phyloP scores from a whole-genome alignment of 2,113 vertebrate genomes.

The Lophura nycthemera region DNA sequence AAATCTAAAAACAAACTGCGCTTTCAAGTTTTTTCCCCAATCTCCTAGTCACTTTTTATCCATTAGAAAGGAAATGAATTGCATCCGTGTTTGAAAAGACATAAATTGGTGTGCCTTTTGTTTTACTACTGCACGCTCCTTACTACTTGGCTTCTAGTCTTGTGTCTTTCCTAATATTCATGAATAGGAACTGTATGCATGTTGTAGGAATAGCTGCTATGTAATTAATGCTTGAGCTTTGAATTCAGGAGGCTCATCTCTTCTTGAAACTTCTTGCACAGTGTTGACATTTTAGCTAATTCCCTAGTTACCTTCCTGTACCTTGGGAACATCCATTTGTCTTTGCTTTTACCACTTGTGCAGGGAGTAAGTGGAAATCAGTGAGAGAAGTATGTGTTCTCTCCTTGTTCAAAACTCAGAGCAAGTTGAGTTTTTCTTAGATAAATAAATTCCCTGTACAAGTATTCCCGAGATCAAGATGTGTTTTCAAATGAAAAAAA shows the following conservation, averaged over 20 bases:
- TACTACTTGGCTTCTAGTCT: background rate
- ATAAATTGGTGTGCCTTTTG: slow-evolving; percentile 24
- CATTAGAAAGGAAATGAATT: slow-evolving; percentile 61
- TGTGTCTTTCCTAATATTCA: background rate
- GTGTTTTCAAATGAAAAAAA: background rate
- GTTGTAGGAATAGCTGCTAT: background rate
- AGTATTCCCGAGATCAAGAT: background rate
- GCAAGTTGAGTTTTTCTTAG: background rate
- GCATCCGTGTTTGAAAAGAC: slow-evolving; percentile 36
- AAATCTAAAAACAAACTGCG: slow-evolving; percentile 59
- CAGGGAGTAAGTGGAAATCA: background rate
- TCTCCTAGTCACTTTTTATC: slow-evolving; percentile 31
- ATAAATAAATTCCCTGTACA: background rate
- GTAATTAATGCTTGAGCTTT: background rate
- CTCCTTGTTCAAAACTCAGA: background rate
- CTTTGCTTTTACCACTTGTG: background rate
- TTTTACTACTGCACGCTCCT: slow-evolving; percentile 8
- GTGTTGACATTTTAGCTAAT: background rate
- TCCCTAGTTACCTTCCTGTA: background rate
- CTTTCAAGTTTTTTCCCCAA: background rate
- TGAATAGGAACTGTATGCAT: background rate
- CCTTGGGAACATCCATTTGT: background rate
- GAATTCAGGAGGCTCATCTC: background rate
- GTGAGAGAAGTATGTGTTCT: background rate
- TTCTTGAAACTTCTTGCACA: background rate